Evolutionary conservation across 2,797 vertebrate species (phyloP), one percentile per base, ranked within the genome.

Genomic region (Sebastes nivosus): DNA sequence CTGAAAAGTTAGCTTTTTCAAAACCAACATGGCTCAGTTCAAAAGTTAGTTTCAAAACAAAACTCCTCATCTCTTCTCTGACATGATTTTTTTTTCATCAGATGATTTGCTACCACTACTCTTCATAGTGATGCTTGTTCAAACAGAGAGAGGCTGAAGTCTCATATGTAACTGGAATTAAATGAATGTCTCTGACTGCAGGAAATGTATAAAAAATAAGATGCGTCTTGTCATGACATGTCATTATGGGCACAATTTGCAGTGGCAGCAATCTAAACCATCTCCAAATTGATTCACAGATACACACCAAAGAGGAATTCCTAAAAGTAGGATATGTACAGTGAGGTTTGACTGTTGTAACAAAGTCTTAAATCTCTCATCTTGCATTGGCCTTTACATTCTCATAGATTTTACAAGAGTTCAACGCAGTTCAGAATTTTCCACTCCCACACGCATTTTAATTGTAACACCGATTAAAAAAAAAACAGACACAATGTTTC

Each of bases 391-490:
- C 64, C 67, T 81, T 76, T 50, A 80, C 50, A 79, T 80, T 86
- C 2, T 54, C 27, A 65, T 7, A 24, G 20, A 80, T 77, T 73
- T 52, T 67, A 29, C 20, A n/a, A 8, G 7, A 81, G 42, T 46
- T 66, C 74, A 18, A 16, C 57, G 63, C 64, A 46, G n/a, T 80
- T 71, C 59, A 2, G 29, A 52, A 58, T 67, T 10, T 82, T 80
- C 27, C 67, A 64, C 66, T 70, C 58, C 25, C 24, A 12, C 64
- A 59, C 64, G 27, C 22, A 42, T 85, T 87, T 88, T 81, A 85
- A 85, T 90, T 78, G 52, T 74, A 73, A 32, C 8, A 67, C 27
- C 59, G 54, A 75, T 72, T 36, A 6, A 72, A 75, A 80, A 75
- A 75, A 81, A 25, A 46, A 29, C 14, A 20, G 50, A 34, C 60